These are phyloP conservation scores for Dasyurus viverrinus DNA, from an alignment of 2,113 vertebrate species.

Conservation along the genomic window DNA sequence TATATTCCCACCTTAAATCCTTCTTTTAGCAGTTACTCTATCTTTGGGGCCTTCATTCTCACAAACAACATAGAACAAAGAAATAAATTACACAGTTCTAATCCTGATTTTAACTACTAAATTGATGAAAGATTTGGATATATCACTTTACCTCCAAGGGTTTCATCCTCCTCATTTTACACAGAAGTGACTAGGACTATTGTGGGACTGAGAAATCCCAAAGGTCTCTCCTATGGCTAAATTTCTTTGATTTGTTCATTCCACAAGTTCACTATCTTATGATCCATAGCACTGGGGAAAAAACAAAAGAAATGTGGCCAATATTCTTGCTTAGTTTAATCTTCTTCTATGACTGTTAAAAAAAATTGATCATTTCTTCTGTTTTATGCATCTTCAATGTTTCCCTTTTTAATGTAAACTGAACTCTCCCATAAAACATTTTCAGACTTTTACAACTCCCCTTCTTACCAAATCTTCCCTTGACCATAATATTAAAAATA, in stretches of 20 bases:
- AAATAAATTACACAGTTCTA: not conserved
- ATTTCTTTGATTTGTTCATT: not conserved
- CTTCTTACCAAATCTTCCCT: not conserved
- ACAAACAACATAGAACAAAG: not conserved
- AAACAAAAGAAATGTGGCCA: not conserved
- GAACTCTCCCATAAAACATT: not conserved
- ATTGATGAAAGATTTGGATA: not conserved
- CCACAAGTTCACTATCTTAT: not conserved
- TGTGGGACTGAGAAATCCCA: not conserved
- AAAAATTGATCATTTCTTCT: not conserved
- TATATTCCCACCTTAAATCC: not conserved
- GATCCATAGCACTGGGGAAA: not conserved
- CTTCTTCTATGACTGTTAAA: not conserved
- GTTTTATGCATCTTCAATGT: not conserved
- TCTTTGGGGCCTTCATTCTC: not conserved
- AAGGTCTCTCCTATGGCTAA: not conserved
- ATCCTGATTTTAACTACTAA: not conserved
- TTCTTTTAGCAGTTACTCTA: not conserved
- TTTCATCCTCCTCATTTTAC: not conserved
- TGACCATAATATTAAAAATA: not conserved
- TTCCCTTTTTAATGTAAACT: not conserved
- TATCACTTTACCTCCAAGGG: not conserved
- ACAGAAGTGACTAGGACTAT: not conserved
- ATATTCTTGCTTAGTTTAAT: not conserved
- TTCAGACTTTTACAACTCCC: not conserved